Base-by-base conservation (phyloP, 2,797 vertebrate species). In the Lepilemur septentrionalis region DNA sequence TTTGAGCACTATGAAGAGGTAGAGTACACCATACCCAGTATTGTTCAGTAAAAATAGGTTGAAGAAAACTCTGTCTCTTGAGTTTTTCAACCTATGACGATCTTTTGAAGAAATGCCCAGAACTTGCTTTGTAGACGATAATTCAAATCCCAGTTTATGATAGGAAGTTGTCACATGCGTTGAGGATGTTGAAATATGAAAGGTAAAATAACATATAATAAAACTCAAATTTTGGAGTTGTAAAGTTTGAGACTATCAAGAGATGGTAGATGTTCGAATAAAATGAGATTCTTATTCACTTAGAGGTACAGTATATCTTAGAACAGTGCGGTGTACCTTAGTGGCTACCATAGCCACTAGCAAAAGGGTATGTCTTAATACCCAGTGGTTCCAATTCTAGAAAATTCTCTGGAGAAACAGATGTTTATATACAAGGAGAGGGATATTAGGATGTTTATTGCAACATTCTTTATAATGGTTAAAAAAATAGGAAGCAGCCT, bases 81-180 rank as follows among this genome's bases (percentile, higher is more conserved):
- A 63, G 15, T 80, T 94, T 89, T 94, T 50, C 9, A 57, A 8
- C n/a, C 22, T 52, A 0, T 52, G 65, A 52, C 38, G 76, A 3
- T 80, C 48, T 43, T 65, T 50, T 72, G 35, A 86, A 67, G 65
- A 94, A 50, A 55, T 7, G 6, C 35, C n/a, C 7, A 48, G 38
- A 91, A 75, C 2, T 93, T 89, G 70, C 70, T 92, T 95, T 84
- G 57, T 83, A 79, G 78, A 82, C 20, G 1, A 48, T 85, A 92
- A 69, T 78, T 73, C 7, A 13, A 89, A 92, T 95, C 50, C 30
- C 61, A 65, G 32, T 63, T 59, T 32, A 46, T 82, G 67, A 48
- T 78, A 69, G 14, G 70, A 92, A 84, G 52, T 92, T 86, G 55
- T 95, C 57, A 65, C 22, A 4, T 87, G 75, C 69, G n/a, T 35